phyloP scores from a whole-genome alignment of 2,113 vertebrate species.

The Charina bottae region DNA sequence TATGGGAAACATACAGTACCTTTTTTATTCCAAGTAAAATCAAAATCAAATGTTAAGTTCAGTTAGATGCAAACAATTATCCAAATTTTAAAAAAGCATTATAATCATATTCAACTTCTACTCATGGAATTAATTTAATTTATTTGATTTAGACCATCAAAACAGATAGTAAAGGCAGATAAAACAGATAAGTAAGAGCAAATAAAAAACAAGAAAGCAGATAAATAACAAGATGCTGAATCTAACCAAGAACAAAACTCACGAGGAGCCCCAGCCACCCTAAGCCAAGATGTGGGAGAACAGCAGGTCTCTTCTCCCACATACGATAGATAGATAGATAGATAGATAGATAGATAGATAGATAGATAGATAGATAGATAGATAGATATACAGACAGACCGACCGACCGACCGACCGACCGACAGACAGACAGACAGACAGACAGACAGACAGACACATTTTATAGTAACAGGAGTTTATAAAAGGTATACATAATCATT shows the following conservation, averaged over 20 bases:
- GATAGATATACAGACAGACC: no score
- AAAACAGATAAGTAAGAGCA: background rate
- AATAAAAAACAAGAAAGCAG: background rate
- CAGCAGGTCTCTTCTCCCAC: background rate
- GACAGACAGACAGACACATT: no score
- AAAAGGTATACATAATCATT: conserved; percentile 10
- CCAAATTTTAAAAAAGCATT: background rate
- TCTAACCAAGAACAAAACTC: background rate
- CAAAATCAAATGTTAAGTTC: background rate
- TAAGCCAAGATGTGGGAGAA: background rate
- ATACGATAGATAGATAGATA: no score
- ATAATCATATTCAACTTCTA: background rate
- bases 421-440: no score
- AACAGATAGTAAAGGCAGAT: background rate
- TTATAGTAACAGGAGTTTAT: background rate
- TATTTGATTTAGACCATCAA: background rate
- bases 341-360: no score
- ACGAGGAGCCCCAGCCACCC: background rate
- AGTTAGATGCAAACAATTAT: background rate
- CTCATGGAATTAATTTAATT: background rate
- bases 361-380: no score
- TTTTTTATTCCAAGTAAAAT: background rate
- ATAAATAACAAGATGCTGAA: background rate
- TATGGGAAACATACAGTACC: background rate
- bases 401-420: no score